phyloP scores from a whole-genome alignment of 1,140 invertebrate genomes.

The Drosophila pandora region DNA sequence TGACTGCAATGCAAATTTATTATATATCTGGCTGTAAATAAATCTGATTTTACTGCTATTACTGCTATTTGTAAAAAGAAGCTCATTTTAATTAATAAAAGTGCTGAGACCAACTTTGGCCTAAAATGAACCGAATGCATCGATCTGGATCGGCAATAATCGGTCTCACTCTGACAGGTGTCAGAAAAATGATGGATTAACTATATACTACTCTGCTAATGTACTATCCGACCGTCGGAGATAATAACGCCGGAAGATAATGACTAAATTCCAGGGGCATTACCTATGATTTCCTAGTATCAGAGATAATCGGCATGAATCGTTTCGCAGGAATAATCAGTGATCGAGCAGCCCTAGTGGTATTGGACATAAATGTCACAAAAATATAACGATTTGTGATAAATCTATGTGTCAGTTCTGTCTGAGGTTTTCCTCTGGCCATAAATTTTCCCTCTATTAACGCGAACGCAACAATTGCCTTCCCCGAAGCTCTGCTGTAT shows the following conservation, averaged over 20 bases:
- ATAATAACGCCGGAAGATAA: conserved; percentile 29
- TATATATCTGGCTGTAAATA: no score
- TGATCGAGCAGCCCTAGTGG: not conserved
- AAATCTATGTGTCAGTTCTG: conserved; percentile 42
- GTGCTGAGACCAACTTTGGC: not conserved
- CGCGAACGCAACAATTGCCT: conserved; percentile 10
- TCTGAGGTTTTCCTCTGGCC: conserved; percentile 20
- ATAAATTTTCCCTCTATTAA: conserved; percentile 35
- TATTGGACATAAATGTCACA: conserved; percentile 26
- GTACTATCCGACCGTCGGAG: not conserved
- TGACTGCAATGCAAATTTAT: no score
- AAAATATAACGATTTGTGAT: conserved; percentile 25
- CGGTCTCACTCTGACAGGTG: conserved; percentile 20
- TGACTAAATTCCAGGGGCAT: conserved; percentile 17
- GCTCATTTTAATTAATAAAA: not conserved
- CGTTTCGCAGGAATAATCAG: conserved; percentile 21
- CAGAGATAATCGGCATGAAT: conserved; percentile 33
- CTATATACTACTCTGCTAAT: conserved; percentile 16
- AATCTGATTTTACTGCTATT: no score
- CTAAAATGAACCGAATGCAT: conserved; percentile 19
- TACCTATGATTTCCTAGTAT: conserved; percentile 37
- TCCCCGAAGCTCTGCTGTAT: conserved; percentile 52
- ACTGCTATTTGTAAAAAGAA: no score
- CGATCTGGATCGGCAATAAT: conserved; percentile 24
- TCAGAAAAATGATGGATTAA: conserved; percentile 35